phyloP scores from a whole-genome alignment of 1,140 invertebrate species.

The Eueides isabella region DNA sequence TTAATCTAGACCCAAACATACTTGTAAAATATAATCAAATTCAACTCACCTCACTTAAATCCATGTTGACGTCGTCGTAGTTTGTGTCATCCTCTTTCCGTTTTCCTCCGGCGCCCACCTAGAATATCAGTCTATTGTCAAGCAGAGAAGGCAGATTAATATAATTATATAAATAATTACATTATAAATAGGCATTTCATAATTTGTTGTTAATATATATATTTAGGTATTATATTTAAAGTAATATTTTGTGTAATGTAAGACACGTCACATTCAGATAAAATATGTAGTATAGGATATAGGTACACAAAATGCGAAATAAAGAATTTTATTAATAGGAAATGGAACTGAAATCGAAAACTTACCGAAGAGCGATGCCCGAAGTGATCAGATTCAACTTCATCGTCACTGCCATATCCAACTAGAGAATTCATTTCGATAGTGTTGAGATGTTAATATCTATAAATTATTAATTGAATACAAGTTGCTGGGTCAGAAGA shows the following conservation, averaged over 20 bases:
- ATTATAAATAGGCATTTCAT: background rate
- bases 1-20: conserved; percentile 13
- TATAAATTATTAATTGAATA: background rate
- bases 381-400: conserved; percentile 77
- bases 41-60: conserved; percentile 77
- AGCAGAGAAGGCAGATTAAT: conserved; percentile 78
- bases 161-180: conserved; percentile 50
- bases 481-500: background rate
- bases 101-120: conserved; percentile 58
- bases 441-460: background rate
- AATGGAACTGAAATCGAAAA: background rate
- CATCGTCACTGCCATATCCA: conserved; percentile 85
- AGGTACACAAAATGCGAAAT: background rate
- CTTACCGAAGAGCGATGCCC: conserved; percentile 62
- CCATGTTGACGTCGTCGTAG: conserved; percentile 81
- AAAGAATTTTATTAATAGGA: background rate
- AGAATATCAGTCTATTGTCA: conserved; percentile 80
- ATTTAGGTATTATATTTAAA: background rate
- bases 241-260: background rate
- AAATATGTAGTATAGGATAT: background rate
- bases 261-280: background rate
- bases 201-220: background rate
- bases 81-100: conserved; percentile 78
- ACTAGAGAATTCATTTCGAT: conserved; percentile 82
- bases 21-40: background rate